Evolutionary conservation across 1,140 invertebrate genomes (phyloP), one percentile per base, ranked within the genome.

Genomic region (Diorhabda sublineata): DNA sequence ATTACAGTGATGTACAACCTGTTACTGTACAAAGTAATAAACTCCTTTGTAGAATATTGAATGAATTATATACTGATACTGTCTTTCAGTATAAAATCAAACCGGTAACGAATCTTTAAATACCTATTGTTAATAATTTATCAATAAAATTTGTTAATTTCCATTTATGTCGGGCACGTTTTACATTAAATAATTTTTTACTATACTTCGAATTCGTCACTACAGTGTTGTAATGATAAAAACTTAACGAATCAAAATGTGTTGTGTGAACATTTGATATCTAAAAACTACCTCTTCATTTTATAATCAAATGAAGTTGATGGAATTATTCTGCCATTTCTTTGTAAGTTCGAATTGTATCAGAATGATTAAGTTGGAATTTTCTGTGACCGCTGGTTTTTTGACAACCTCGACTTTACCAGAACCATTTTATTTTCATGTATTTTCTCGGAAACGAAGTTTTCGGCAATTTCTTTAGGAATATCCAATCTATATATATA

Each of bases 1-100:
- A 59, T 60, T 67, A 67, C 60, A 58, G 65, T 67, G 65, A 67
- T 67, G 65, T 67, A 67, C 65, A 67, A 67, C 65, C 65, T 67
- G 65, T 67, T 67, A 67, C 58, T 67, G 65, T 67, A 67, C 65
- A 67, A 67, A 67, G 42, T 45, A 59, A 67, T 59, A 66, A 60
- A 67, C 11, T 58, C 65, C 58, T 67, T 60, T 60, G 58, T 67
- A 67, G 65, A 60, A 67, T 67, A 64, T 67, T 67, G 47, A 59
- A 67, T 67, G 65, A 60, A 59, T 58, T 58, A 67, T 60, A 59
- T 26, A 67, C 47, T 67, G 58, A 67, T 60, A 60, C 42, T 66
- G 57, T 60, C 45, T 41, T n/a, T 60, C 42, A 26, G 63, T 63
- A 45, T 63, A 45, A 45, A 56, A 64, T 45, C 44, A 45, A 26